Evolutionary conservation across 1,140 invertebrate species (phyloP), one percentile per base, ranked within the genome.

Genomic region (Trachymyrmex septentrionalis): DNA sequence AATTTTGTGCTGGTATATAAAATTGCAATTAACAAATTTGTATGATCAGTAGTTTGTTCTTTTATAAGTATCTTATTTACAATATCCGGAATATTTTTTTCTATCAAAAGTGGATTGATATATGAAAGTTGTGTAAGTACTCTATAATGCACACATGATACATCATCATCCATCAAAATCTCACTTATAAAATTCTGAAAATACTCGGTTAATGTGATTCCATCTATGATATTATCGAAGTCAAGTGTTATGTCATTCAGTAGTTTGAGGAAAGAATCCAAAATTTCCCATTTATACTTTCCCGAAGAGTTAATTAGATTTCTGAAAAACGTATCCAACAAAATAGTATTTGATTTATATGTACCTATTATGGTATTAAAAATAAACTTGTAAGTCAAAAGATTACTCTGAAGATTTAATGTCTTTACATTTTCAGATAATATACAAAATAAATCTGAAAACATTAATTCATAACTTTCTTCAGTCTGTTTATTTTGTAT

Each of bases 81-180:
- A 19, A 95, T 90, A 57, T 48, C 57, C 67, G 92, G 81, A 38
- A 90, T 90, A 50, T 90, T 92, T 30, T 85, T 91, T 72, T 95
- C 94, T 53, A 95, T 90, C 21, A 95, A 85, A 4, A 93, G 57
- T 73, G 94, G 94, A 92, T 95, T 95, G 1, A 94, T 87, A 77
- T 88, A 86, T 34, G 92, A 75, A 50, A 95, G 90, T 53, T 84
- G 75, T 34, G 63, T 71, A 0, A 95, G 72, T 63, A 92, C 63
- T 12, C 92, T 59, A 75, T 92, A 95, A 81, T 94, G 91, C 14
- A 63, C 63, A 7, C 7, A 19, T 7, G 16, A 90, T 9, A 92
- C 87, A 34, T 21, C 12, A 34, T 93, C 44, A 0, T 78, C 85
- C 6, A 30, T 66, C 61, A 94, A 30, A 48, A 94, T 90, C 69